phyloP scores from a whole-genome alignment of 2,113 vertebrate species.

The Vombatus ursinus region DNA sequence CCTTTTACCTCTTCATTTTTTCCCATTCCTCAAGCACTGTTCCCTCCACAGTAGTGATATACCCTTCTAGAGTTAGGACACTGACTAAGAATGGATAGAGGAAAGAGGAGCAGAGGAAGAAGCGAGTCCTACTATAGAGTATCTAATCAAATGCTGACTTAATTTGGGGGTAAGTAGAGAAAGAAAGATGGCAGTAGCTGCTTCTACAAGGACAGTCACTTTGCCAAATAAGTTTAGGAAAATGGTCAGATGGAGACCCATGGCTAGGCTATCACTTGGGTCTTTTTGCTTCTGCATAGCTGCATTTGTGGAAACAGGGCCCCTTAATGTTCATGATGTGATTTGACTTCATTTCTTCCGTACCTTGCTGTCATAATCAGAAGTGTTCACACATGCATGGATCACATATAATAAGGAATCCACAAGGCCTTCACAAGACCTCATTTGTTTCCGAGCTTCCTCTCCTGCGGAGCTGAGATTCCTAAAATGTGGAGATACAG shows the following conservation, averaged over 20 bases:
- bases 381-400: conserved; percentile 97
- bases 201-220: not conserved
- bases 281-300: not conserved
- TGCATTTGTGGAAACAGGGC: not conserved
- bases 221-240: not conserved
- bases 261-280: not conserved
- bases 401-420: conserved; percentile 97
- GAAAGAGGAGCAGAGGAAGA: not conserved
- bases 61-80: not conserved
- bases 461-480: conserved; percentile 98
- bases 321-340: not conserved
- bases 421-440: conserved; percentile 95
- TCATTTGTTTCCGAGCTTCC: conserved; percentile 97
- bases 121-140: not conserved
- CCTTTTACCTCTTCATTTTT: not conserved
- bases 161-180: no score
- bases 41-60: not conserved
- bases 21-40: not conserved
- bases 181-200: not conserved
- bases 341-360: rapidly evolving
- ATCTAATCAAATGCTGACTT: not conserved
- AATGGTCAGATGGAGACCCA: not conserved
- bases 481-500: conserved; percentile 76
- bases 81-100: not conserved
- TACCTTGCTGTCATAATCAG: conserved; percentile 98